Percentiles rank a stretch among this genome's conserved stretches.
Evolutionary conservation across 2,113 vertebrate species (phyloP).

Genomic region (Spermophilus dauricus): DNA sequence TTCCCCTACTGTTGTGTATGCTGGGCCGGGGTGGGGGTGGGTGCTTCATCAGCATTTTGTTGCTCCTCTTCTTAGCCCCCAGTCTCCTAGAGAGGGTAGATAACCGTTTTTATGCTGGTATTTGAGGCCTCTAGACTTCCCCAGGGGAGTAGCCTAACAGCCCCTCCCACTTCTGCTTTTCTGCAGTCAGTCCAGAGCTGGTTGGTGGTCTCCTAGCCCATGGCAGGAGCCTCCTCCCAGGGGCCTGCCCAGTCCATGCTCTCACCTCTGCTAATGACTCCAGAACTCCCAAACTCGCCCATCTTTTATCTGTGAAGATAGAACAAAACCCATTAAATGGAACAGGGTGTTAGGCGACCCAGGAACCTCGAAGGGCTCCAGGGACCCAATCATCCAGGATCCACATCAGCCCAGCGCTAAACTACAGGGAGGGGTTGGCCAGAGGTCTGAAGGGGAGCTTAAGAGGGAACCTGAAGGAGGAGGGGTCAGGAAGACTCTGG

Average conservation of each 20-base stretch:
- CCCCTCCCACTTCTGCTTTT: fast-evolving
- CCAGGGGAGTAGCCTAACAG: background rate
- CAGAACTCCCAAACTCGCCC: background rate
- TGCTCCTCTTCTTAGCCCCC: too few species aligned
- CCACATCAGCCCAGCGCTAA: background rate
- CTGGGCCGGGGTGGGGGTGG: fast-evolving
- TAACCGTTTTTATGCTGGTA: background rate
- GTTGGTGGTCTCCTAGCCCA: background rate
- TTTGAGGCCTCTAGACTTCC: background rate
- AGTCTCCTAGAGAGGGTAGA: background rate
- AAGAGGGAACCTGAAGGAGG: background rate
- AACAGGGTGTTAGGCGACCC: background rate
- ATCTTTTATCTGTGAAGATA: slow-evolving; percentile 19
- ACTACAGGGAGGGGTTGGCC: background rate
- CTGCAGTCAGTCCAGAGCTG: background rate
- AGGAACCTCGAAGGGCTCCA: background rate
- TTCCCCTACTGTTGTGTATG: background rate
- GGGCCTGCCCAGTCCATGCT: background rate
- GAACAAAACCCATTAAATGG: background rate
- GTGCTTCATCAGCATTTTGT: background rate
- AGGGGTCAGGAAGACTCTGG: background rate
- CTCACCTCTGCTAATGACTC: background rate
- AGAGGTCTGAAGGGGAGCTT: background rate
- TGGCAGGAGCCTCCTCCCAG: background rate
- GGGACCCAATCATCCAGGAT: background rate